Percentiles rank a stretch among this genome's conserved stretches.
phyloP scores from a whole-genome alignment of 2,888 invertebrate species.

The Incurvaria masculella region DNA sequence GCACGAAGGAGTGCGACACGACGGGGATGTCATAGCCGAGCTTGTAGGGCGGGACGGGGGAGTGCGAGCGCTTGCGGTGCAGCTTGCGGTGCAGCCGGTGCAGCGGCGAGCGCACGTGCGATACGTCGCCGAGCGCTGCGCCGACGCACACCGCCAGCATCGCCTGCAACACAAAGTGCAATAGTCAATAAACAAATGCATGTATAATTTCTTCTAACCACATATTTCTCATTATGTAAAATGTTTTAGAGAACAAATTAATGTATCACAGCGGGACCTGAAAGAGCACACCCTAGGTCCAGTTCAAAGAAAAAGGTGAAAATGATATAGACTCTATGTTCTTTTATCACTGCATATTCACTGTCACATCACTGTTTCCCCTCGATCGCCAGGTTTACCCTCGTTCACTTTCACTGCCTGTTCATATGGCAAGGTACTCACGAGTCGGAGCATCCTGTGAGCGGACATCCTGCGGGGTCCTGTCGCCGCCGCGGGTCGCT shows the following conservation, averaged over 20 bases:
- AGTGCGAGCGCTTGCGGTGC: conserved; percentile 40
- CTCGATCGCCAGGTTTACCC: conserved; percentile 7
- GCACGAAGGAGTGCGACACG: conserved; percentile 45
- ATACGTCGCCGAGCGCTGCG: conserved; percentile 28
- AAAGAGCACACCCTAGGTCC: not conserved
- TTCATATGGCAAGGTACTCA: conserved; percentile 26
- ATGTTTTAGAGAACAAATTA: not conserved
- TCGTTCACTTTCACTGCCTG: conserved; percentile 9
- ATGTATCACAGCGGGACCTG: not conserved
- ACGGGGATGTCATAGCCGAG: conserved; percentile 46
- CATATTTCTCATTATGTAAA: not conserved
- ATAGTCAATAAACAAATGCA: not conserved
- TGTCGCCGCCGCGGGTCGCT: conserved; percentile 16
- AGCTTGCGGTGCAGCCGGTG: conserved; percentile 26
- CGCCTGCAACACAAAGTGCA: conserved; percentile 42
- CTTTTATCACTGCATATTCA: conserved; percentile 21
- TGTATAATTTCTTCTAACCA: not conserved
- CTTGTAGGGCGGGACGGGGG: conserved; percentile 44
- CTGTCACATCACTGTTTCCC: conserved; percentile 18
- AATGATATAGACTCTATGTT: too few species aligned
- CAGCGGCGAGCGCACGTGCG: conserved; percentile 33
- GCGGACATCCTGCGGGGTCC: not conserved
- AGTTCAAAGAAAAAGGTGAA: not conserved
- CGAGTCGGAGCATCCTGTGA: conserved; percentile 33
- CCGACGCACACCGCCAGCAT: conserved; percentile 34